A percentile compares a stretch with the other conserved stretches of the same genome.
These are phyloP conservation scores for Andrena camellia DNA, from an alignment of 2,888 invertebrate species.

Conservation along the genomic window DNA sequence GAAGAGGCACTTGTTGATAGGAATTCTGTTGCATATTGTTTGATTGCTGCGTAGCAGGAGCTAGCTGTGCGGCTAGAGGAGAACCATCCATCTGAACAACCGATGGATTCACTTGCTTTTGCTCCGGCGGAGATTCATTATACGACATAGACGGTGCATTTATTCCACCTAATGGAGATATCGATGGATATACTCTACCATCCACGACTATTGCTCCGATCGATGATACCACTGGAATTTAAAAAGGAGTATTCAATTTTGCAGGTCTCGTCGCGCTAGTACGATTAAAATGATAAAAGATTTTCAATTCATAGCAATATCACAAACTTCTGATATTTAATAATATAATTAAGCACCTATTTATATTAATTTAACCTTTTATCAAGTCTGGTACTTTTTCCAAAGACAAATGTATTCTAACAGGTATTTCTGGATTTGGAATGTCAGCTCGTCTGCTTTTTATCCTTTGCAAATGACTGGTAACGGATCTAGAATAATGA, in stretches of 20 bases:
- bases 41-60: conserved; percentile 66
- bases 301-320: conserved; percentile 13
- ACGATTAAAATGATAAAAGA: conserved; percentile 12
- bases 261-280: not conserved
- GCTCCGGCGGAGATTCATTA: conserved; percentile 82
- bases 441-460: conserved; percentile 94
- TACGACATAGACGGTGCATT: conserved; percentile 74
- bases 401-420: conserved; percentile 92
- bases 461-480: conserved; percentile 92
- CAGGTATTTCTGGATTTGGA: conserved; percentile 95
- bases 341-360: conserved; percentile 54
- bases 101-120: conserved; percentile 84
- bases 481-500: conserved; percentile 82
- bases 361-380: conserved; percentile 87
- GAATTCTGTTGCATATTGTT: conserved; percentile 67
- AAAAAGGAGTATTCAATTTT: conserved; percentile 34
- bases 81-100: conserved; percentile 78
- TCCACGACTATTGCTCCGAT: conserved; percentile 94
- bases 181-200: conserved; percentile 91
- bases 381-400: conserved; percentile 93
- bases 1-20: conserved; percentile 79
- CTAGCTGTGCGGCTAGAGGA: conserved; percentile 54
- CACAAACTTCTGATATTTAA: conserved; percentile 42
- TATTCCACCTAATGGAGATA: conserved; percentile 77
- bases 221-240: conserved; percentile 89